These are phyloP conservation scores for Thyatira batis DNA, from an alignment of 2,888 invertebrate species.

Conservation along the genomic window DNA sequence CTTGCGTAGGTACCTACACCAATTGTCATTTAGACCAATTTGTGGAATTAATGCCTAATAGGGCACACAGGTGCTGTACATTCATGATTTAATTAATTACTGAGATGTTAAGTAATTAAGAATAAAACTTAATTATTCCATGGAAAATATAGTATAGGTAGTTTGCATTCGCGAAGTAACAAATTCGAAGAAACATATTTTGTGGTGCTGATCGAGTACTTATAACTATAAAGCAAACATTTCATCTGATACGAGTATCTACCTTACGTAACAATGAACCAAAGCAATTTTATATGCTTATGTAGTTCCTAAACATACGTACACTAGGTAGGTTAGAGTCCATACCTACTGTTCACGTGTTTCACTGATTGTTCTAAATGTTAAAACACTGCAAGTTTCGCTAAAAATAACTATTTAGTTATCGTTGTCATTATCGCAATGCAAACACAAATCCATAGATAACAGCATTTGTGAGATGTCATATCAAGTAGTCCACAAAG, in stretches of 20 bases:
- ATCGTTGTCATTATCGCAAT: slow-evolving; percentile 53
- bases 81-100: slow-evolving; percentile 53
- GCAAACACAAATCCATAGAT: slow-evolving; percentile 63
- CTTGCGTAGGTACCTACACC: slow-evolving; percentile 35
- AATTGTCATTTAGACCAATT: slow-evolving; percentile 69
- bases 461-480: slow-evolving; percentile 62
- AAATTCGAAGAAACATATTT: slow-evolving; percentile 10
- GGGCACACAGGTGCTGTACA: slow-evolving; percentile 24
- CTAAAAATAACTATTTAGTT: slow-evolving; percentile 56
- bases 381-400: slow-evolving; percentile 58
- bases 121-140: slow-evolving; percentile 21
- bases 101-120: slow-evolving; percentile 28
- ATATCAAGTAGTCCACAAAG: slow-evolving; percentile 56
- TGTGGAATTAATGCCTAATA: slow-evolving; percentile 59
- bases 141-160: slow-evolving; percentile 9
- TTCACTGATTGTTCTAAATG: slow-evolving; percentile 26
- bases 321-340: not conserved
- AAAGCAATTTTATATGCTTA: too few relatives aligned
- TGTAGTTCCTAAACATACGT: too few relatives aligned
- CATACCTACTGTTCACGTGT: not conserved
- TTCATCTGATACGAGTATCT: too few relatives aligned
- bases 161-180: not conserved
- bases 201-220: too few relatives aligned
- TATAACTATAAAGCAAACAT: too few relatives aligned
- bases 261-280: too few relatives aligned